These are phyloP conservation scores for Tachystola acroxantha DNA, from an alignment of 2,888 invertebrate genomes.

Conservation along the genomic window DNA sequence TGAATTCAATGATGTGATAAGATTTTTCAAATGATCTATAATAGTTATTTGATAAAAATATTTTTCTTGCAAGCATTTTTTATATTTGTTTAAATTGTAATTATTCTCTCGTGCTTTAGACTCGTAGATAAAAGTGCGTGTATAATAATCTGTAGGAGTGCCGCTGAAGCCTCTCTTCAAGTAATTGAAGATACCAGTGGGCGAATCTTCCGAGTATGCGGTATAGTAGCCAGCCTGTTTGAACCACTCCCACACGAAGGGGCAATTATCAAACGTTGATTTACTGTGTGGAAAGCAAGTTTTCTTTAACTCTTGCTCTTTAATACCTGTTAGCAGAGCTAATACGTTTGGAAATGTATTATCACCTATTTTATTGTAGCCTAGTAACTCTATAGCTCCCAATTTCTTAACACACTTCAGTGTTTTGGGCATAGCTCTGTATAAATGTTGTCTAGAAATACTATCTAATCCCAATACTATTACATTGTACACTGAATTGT, in stretches of 20 bases:
- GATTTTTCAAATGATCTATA: slow-evolving; percentile 81
- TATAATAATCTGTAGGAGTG: slow-evolving; percentile 89
- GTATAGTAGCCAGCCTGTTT: slow-evolving; percentile 84
- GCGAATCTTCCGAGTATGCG: slow-evolving; percentile 86
- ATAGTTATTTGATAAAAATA: slow-evolving; percentile 80
- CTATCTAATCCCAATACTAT: slow-evolving; percentile 89
- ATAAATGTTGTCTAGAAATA: slow-evolving; percentile 87
- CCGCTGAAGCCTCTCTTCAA: slow-evolving; percentile 63
- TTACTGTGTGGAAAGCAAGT: slow-evolving; percentile 75
- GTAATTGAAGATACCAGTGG: slow-evolving; percentile 18
- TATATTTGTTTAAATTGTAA: slow-evolving; percentile 74
- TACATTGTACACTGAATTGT: slow-evolving; percentile 75
- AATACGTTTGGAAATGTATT: slow-evolving; percentile 92
- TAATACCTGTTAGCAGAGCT: slow-evolving; percentile 84
- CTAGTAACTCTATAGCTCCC: slow-evolving; percentile 85
- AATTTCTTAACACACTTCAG: slow-evolving; percentile 72
- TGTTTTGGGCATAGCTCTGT: slow-evolving; percentile 86
- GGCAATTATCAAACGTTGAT: slow-evolving; percentile 84
- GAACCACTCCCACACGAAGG: slow-evolving; percentile 89
- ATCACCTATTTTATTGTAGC: slow-evolving; percentile 93
- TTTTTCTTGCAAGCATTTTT: slow-evolving; percentile 78
- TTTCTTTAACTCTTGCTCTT: slow-evolving; percentile 74
- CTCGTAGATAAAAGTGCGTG: slow-evolving; percentile 82
- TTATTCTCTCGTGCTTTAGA: slow-evolving; percentile 64
- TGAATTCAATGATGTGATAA: slow-evolving; percentile 71